A percentile compares a stretch with the other conserved stretches of the same genome.
Conservation (phyloP, 2,888 invertebrate genomes). For the Acanthococcus lagerstroemiae region DNA sequence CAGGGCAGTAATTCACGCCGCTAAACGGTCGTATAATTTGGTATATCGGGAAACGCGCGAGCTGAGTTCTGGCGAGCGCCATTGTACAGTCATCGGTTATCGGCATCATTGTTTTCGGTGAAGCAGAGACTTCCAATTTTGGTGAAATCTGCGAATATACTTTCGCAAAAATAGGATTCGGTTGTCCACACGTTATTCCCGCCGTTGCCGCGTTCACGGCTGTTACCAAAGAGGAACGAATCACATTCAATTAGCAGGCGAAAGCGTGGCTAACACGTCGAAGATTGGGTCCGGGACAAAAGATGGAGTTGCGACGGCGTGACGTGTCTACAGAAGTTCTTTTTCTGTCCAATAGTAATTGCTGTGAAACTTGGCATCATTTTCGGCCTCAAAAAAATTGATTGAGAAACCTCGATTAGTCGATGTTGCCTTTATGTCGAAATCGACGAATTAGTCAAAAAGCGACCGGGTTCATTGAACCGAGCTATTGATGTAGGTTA, state of each 20-base stretch:
- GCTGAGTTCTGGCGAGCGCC: too few relatives aligned
- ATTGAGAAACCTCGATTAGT: conserved; percentile 18
- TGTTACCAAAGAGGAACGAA: conserved; percentile 30
- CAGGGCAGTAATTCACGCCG: too few relatives aligned
- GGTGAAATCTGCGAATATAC: conserved; percentile 21
- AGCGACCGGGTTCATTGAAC: neutral
- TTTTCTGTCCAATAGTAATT: conserved; percentile 11
- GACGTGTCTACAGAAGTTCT: conserved; percentile 29
- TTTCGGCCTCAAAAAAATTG: conserved; percentile 4
- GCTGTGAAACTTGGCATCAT: conserved; percentile 27
- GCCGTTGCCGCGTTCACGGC: conserved; percentile 23
- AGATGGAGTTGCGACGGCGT: conserved; percentile 25
- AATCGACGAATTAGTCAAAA: neutral
- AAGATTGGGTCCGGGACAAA: conserved; percentile 21
- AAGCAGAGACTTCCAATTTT: conserved; percentile 16
- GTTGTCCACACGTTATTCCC: conserved; percentile 21
- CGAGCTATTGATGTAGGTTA: neutral
- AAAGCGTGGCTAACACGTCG: conserved; percentile 23
- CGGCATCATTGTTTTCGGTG: conserved; percentile 12
- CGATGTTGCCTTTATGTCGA: conserved; percentile 1
- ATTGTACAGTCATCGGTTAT: conserved; percentile 23
- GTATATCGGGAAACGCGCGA: neutral
- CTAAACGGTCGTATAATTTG: too few relatives aligned
- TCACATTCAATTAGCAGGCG: conserved; percentile 26
- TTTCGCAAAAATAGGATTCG: conserved; percentile 26